These are phyloP conservation scores for Girardia tigrina DNA, from an alignment of 2,888 invertebrate genomes.

Conservation along the genomic window DNA sequence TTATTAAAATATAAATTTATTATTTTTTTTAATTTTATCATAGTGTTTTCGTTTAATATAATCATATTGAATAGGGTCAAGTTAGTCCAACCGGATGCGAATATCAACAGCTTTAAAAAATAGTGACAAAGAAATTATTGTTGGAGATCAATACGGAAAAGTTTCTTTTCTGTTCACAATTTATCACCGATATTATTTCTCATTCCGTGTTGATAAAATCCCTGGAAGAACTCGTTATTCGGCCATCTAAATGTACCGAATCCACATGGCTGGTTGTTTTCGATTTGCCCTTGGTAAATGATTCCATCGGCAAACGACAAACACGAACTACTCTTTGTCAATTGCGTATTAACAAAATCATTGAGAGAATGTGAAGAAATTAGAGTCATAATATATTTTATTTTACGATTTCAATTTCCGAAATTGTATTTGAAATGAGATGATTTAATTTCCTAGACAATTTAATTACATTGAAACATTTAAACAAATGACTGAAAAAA, in stretches of 20 bases:
- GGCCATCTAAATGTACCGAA: background rate
- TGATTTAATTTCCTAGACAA: background rate
- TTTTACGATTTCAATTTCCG: background rate
- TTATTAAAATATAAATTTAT: no score
- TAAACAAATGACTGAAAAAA: background rate
- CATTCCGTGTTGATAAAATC: background rate
- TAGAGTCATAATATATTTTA: background rate
- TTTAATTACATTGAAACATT: background rate
- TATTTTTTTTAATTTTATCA: no score
- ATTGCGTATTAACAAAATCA: constrained; percentile 15
- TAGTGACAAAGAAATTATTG: no score
- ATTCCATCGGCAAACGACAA: background rate
- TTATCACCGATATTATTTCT: background rate
- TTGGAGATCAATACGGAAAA: no score
- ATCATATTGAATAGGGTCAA: no score
- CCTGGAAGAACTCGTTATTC: background rate
- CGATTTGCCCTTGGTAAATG: background rate
- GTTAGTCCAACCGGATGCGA: no score
- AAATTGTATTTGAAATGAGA: background rate
- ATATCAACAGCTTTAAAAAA: no score
- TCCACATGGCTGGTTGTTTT: background rate
- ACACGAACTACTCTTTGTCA: background rate
- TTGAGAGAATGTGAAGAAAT: background rate
- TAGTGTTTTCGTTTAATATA: no score
- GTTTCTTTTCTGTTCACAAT: background rate